Base-by-base conservation (phyloP, 2,888 invertebrate genomes). In the Atrina japonica region DNA sequence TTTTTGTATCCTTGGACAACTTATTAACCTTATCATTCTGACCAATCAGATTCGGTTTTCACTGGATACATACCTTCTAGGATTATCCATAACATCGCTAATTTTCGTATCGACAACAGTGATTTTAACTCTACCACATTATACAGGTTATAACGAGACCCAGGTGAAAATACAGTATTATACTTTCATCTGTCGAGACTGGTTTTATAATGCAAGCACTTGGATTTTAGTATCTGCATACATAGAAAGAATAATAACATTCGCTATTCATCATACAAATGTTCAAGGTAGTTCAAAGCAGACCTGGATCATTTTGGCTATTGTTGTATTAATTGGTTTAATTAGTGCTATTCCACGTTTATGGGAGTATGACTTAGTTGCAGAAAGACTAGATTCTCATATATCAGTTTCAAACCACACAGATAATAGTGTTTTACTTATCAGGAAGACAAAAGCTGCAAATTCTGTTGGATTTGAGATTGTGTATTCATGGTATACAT, bases 401-500 rank as follows among this genome's bases (percentile, higher is more conserved):
- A 21, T 21, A 18, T 53, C 35, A 35, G 41, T 5, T 21, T 27
- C 60, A 45, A 59, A 60, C 18, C 6, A 18, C 6, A 29, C 50
- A 21, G 27, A 27, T 9, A 18, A 16, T 40, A 40, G n/a, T 25
- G 27, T 60, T 35, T 77, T 81, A 43, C 66, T 86, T 11, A 79
- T 86, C 21, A 74, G 80, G 43, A 83, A 83, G 56, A 83, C 86
- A 6, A 65, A 69, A 2, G 74, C 81, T 16, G 82, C 84, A 9
- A 75, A 79, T 29, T 82, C 83, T n/a, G 81, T 83, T 35, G 87
- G 86, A 75, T 88, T 87, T 74, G 82, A 81, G 68, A 79, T 83
- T 7, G 83, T 87, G 68, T 89, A 89, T 71, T 88, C 87, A 76
- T 89, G 89, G 88, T 89, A 89, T 69, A 81, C 84, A 6, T 85